Percentiles rank a stretch among this genome's conserved stretches.
phyloP scores from a whole-genome alignment of 1,140 invertebrate genomes.

The Ceratosolen fusciceps region DNA sequence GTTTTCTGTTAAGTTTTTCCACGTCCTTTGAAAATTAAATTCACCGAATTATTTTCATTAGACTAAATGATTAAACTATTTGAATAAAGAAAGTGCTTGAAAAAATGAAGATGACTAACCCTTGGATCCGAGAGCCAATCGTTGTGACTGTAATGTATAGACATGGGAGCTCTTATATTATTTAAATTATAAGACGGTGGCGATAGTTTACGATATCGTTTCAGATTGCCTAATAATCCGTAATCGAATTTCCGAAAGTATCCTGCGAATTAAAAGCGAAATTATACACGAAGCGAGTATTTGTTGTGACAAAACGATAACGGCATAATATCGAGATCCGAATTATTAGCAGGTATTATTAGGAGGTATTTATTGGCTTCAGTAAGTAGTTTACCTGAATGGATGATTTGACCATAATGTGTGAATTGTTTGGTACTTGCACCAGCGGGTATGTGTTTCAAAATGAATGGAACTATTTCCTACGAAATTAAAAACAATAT shows the following conservation, averaged over 20 bases:
- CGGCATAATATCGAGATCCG: too few relatives aligned
- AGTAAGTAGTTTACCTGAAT: constrained; percentile 67
- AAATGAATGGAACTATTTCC: constrained; percentile 79
- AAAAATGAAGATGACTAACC: constrained; percentile 48
- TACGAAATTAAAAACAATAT: constrained; percentile 10
- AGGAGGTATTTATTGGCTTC: too few relatives aligned
- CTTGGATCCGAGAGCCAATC: constrained; percentile 73
- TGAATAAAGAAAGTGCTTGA: too few relatives aligned
- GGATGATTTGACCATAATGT: constrained; percentile 82
- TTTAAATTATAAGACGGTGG: constrained; percentile 75
- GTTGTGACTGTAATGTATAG: constrained; percentile 74
- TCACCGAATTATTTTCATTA: neutral
- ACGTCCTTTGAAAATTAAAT: constrained; percentile 59
- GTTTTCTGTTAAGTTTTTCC: constrained; percentile 60
- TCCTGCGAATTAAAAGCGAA: constrained; percentile 46
- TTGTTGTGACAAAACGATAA: too few relatives aligned
- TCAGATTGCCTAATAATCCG: constrained; percentile 70
- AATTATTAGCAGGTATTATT: too few relatives aligned
- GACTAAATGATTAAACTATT: too few relatives aligned
- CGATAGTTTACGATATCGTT: constrained; percentile 69
- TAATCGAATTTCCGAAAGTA: constrained; percentile 67
- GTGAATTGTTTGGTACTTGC: constrained; percentile 84
- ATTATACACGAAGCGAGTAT: too few relatives aligned
- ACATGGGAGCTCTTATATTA: constrained; percentile 74
- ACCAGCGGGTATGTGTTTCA: constrained; percentile 87